These are phyloP conservation scores for Gobionotothen gibberifrons DNA, from an alignment of 2,797 vertebrate genomes.

Conservation along the genomic window DNA sequence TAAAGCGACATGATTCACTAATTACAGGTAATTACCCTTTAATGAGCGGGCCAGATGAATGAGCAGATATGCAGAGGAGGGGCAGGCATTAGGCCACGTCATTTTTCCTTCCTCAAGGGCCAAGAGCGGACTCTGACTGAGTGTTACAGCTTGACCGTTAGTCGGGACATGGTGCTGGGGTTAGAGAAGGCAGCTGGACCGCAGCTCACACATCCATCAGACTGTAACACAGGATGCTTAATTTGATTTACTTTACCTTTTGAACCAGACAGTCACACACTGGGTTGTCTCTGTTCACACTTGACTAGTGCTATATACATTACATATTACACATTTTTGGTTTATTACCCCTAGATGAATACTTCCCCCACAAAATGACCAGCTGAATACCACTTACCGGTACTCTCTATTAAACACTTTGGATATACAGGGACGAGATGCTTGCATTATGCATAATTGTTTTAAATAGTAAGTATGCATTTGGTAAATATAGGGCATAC, in stretches of 20 bases:
- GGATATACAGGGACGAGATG: no score
- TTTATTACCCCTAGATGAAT: no score
- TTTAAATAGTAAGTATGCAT: no score
- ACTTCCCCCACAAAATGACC: no score
- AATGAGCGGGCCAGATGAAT: slow-evolving; percentile 77
- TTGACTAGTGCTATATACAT: no score
- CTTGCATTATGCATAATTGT: no score
- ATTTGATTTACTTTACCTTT: neutral
- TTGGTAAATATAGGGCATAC: no score
- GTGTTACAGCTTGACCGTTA: slow-evolving; percentile 30
- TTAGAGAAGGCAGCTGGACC: neutral
- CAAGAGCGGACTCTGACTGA: slow-evolving; percentile 32
- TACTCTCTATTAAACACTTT: no score
- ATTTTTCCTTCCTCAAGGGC: slow-evolving; percentile 60
- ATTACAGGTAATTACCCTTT: slow-evolving; percentile 85
- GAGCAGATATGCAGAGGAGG: slow-evolving; percentile 72
- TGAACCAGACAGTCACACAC: neutral
- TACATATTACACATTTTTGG: no score
- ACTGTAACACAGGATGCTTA: neutral
- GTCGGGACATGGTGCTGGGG: neutral
- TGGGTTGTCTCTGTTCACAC: neutral
- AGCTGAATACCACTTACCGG: no score
- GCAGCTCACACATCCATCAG: slow-evolving; percentile 3
- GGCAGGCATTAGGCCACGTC: slow-evolving; percentile 54
- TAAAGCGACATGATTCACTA: slow-evolving; percentile 83